Evolutionary conservation across 1,140 invertebrate genomes (phyloP).

Genomic region (Sycophaga agraensis): DNA sequence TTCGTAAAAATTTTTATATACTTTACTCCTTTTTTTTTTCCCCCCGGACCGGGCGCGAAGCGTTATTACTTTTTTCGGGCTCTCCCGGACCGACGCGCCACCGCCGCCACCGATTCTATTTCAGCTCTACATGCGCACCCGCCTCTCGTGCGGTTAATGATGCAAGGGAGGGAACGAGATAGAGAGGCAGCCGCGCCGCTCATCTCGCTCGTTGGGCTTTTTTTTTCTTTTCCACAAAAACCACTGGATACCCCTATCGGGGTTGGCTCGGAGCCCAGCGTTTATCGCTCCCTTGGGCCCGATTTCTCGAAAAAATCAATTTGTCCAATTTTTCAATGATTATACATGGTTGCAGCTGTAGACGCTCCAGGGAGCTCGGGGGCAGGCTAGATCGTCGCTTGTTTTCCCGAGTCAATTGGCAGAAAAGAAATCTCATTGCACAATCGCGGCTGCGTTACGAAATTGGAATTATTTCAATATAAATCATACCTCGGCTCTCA

Average conservation of each 20-base stretch:
- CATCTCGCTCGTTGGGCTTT: background rate
- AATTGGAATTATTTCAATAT: too few species aligned
- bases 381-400: too few species aligned
- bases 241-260: background rate
- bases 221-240: background rate
- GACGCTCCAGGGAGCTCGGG: too few species aligned
- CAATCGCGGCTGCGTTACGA: too few species aligned
- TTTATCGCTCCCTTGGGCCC: background rate
- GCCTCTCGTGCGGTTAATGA: background rate
- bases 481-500: too few species aligned
- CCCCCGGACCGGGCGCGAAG: background rate
- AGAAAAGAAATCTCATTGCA: too few species aligned
- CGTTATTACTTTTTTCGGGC: conserved; percentile 28
- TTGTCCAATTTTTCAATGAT: too few species aligned
- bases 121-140: conserved; percentile 26
- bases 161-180: background rate
- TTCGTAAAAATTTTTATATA: conserved; percentile 51
- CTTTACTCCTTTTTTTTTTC: background rate
- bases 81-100: conserved; percentile 34
- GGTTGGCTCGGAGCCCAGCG: background rate
- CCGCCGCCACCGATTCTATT: conserved; percentile 41
- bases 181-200: background rate
- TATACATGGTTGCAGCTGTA: too few species aligned
- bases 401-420: too few species aligned
- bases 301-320: background rate